These are phyloP conservation scores for Urophycis tenuis DNA, from an alignment of 2,797 vertebrate genomes.

Conservation along the genomic window DNA sequence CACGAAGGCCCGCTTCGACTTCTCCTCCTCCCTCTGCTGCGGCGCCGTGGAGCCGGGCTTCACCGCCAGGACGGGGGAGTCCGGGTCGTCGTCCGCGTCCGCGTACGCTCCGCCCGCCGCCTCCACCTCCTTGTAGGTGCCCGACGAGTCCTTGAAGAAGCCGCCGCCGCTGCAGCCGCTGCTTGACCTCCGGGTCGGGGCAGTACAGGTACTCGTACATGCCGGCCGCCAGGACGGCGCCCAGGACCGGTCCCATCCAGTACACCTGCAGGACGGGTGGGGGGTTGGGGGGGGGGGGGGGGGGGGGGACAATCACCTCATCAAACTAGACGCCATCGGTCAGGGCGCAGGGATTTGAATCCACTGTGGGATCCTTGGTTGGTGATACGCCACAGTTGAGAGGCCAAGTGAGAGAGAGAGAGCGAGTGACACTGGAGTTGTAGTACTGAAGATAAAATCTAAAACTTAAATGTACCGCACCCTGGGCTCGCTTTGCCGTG, in stretches of 20 bases:
- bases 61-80: conserved; percentile 60
- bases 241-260: conserved; percentile 89
- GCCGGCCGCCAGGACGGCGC: conserved; percentile 79
- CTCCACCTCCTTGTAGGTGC: conserved; percentile 85
- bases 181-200: conserved; percentile 79
- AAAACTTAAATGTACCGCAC: too few relatives aligned
- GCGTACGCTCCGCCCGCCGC: conserved; percentile 44
- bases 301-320: conserved; percentile 7
- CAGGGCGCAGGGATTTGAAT: too few relatives aligned
- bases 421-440: too few relatives aligned
- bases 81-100: conserved; percentile 31
- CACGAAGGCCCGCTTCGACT: conserved; percentile 76
- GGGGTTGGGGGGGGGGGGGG: conserved; percentile 10
- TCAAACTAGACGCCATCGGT: not conserved
- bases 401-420: too few relatives aligned
- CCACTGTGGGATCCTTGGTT: too few relatives aligned
- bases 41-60: not conserved
- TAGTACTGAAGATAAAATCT: not conserved
- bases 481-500: not conserved
- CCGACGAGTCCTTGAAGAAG: conserved; percentile 74
- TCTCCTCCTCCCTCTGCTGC: not conserved
- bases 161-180: conserved; percentile 69
- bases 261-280: conserved; percentile 74
- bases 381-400: too few relatives aligned
- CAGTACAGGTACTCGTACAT: conserved; percentile 91